phyloP scores from a whole-genome alignment of 2,113 vertebrate species.

The Hemichromis elongatus region DNA sequence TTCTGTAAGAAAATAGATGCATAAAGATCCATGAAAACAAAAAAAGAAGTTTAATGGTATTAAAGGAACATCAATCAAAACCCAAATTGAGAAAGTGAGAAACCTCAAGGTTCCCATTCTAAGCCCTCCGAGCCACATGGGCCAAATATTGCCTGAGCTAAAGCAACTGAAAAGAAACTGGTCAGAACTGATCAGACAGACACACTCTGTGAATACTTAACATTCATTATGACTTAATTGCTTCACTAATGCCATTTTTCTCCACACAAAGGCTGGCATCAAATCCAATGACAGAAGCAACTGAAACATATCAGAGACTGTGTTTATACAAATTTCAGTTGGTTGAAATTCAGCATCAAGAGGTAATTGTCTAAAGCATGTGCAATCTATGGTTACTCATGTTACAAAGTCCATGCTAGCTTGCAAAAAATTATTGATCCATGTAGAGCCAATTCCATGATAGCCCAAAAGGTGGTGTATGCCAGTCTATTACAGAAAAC shows the following conservation, averaged over 20 bases:
- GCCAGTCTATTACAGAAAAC: background rate
- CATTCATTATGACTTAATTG: conserved; percentile 30
- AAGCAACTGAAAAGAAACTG: conserved; percentile 23
- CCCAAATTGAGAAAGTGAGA: background rate
- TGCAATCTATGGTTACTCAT: background rate
- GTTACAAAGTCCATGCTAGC: background rate
- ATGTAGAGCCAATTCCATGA: background rate
- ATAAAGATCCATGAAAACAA: background rate
- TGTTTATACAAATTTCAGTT: background rate
- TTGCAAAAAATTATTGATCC: background rate
- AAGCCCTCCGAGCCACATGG: background rate
- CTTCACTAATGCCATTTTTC: conserved; percentile 18
- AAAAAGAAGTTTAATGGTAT: background rate
- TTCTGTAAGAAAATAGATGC: background rate
- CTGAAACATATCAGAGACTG: background rate
- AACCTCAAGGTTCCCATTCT: background rate
- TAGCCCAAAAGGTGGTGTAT: background rate
- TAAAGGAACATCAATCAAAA: background rate
- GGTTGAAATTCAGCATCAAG: background rate
- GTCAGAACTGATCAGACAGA: conserved; percentile 26
- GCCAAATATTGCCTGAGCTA: background rate
- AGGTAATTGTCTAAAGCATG: background rate
- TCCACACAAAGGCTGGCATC: conserved; percentile 13
- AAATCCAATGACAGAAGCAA: background rate
- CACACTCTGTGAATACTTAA: conserved; percentile 17